These are phyloP conservation scores for Achatina immaculata DNA, from an alignment of 1,140 invertebrate genomes.

Conservation along the genomic window DNA sequence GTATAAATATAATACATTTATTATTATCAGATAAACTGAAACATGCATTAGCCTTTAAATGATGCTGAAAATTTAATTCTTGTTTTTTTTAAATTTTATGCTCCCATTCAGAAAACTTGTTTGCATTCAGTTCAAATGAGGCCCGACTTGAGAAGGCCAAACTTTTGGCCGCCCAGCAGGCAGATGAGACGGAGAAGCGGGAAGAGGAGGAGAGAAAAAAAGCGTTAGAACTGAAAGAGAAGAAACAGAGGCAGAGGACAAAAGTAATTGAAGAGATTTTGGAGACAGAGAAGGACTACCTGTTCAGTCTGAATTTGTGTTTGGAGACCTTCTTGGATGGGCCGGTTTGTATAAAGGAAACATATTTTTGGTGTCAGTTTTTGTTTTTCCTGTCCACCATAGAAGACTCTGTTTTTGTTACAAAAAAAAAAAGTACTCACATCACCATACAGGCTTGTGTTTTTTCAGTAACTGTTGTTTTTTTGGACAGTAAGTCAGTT, in stretches of 20 bases:
- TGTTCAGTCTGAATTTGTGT: constrained; percentile 67
- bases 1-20: no score
- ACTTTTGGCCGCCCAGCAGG: constrained; percentile 48
- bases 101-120: constrained; percentile 61
- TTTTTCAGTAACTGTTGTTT: no score
- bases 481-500: no score
- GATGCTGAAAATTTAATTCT: no score
- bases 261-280: constrained; percentile 72
- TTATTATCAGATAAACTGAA: no score
- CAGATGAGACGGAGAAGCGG: constrained; percentile 7
- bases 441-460: no score
- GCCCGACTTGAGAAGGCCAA: constrained; percentile 34
- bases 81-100: no score
- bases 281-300: constrained; percentile 71
- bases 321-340: constrained; percentile 66
- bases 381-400: no score
- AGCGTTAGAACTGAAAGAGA: constrained; percentile 53
- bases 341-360: constrained; percentile 38
- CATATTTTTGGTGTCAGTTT: no score
- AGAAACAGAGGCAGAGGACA: constrained; percentile 64
- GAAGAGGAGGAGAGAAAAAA: constrained; percentile 54
- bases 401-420: no score
- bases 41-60: no score
- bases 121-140: constrained; percentile 48
- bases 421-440: no score